Conservation (phyloP, 2,113 vertebrate genomes). For the Oceanodroma tethys region DNA sequence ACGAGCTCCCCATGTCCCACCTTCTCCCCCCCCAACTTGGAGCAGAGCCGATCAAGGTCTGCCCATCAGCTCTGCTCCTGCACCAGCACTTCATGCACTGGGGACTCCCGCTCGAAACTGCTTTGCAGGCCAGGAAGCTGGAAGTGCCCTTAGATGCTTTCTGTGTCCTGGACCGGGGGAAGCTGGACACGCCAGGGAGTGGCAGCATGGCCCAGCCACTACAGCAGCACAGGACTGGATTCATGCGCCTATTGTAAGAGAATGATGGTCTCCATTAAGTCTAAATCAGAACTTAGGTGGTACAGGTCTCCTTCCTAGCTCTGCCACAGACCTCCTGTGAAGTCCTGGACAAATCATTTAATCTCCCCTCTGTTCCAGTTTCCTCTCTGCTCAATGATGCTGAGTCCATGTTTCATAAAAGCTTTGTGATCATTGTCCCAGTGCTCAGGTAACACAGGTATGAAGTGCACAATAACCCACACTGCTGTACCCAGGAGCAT, state of each 20-base stretch:
- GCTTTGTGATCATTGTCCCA: background rate
- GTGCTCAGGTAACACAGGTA: background rate
- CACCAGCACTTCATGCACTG: background rate
- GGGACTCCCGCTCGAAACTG: no score
- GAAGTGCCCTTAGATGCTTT: background rate
- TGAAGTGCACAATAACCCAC: background rate
- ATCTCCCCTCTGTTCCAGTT: background rate
- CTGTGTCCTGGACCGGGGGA: background rate
- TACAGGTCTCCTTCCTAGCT: background rate
- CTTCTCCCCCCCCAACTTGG: background rate
- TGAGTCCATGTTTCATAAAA: background rate
- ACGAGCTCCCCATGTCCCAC: background rate
- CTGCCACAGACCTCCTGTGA: background rate
- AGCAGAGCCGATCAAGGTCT: background rate
- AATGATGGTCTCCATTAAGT: background rate
- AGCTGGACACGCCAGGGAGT: background rate
- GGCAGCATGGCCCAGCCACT: background rate
- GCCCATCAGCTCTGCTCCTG: background rate
- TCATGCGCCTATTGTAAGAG: background rate
- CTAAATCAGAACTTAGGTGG: background rate
- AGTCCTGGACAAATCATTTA: background rate
- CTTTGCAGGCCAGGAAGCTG: background rate
- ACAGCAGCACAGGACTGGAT: background rate
- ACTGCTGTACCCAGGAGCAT: background rate
- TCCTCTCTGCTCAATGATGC: background rate